These are phyloP conservation scores for Corythornis vintsioides DNA, from an alignment of 2,113 vertebrate genomes.

Conservation along the genomic window DNA sequence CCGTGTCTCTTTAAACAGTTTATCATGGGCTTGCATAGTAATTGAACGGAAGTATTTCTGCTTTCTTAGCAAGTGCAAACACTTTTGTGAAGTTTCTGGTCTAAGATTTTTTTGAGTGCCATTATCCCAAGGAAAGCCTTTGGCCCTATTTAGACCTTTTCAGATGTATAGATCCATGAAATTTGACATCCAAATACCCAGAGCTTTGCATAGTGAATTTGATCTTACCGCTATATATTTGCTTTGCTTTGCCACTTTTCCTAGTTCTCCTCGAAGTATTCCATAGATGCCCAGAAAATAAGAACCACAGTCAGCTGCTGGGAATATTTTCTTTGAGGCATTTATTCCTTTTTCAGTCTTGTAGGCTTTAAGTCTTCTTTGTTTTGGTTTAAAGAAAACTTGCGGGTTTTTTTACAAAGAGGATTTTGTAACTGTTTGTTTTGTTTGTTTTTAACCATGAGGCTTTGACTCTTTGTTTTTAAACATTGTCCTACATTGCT, in stretches of 20 bases:
- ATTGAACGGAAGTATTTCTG: neutral
- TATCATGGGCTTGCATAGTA: neutral
- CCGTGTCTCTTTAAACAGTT: neutral
- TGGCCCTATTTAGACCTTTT: neutral
- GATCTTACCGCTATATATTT: neutral
- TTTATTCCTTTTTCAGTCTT: neutral
- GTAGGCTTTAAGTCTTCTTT: neutral
- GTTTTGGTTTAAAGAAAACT: neutral
- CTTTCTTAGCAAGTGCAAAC: neutral
- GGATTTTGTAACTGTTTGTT: neutral
- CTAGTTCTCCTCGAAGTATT: neutral
- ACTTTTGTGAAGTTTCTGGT: neutral
- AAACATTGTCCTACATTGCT: neutral
- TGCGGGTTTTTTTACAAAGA: rapidly evolving
- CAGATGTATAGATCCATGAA: neutral
- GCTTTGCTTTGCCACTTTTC: neutral
- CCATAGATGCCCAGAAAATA: neutral
- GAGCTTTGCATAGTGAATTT: neutral
- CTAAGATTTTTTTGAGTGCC: neutral
- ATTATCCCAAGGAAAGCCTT: neutral
- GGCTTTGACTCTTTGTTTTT: neutral
- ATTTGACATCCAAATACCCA: neutral
- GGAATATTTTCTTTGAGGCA: neutral
- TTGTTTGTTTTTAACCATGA: neutral
- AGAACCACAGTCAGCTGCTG: neutral